Evolutionary conservation across 1,140 invertebrate genomes (phyloP).

Genomic region (Bombyx mori): ASM3026992v2 NC_085126.1:6853501-6854000

Average conservation of each 20-base stretch:
- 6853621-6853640: slow-evolving; percentile 50
- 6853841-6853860: slow-evolving; percentile 62
- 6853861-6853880: slow-evolving; percentile 78
- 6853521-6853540: slow-evolving; percentile 73
- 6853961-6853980: slow-evolving; percentile 50
- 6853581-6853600: slow-evolving; percentile 57
- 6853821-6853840: slow-evolving; percentile 76
- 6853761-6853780: slow-evolving; percentile 82
- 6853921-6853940: slow-evolving; percentile 68
- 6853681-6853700: slow-evolving; percentile 81
- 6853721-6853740: slow-evolving; percentile 50
- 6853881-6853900: slow-evolving; percentile 80
- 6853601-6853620: slow-evolving; percentile 59
- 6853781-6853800: slow-evolving; percentile 81
- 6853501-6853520: slow-evolving; percentile 81
- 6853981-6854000: background rate
- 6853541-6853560: slow-evolving; percentile 51
- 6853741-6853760: slow-evolving; percentile 70
- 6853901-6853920: slow-evolving; percentile 80
- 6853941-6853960: slow-evolving; percentile 64
- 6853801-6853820: slow-evolving; percentile 79
- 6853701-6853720: slow-evolving; percentile 73
- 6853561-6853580: slow-evolving; percentile 55
- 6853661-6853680: slow-evolving; percentile 53
- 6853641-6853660: slow-evolving; percentile 64